These are phyloP conservation scores for Hormiphora californensis DNA, from an alignment of 37 sponge, comb jelly and placozoan species.

Conservation along the genomic window DNA sequence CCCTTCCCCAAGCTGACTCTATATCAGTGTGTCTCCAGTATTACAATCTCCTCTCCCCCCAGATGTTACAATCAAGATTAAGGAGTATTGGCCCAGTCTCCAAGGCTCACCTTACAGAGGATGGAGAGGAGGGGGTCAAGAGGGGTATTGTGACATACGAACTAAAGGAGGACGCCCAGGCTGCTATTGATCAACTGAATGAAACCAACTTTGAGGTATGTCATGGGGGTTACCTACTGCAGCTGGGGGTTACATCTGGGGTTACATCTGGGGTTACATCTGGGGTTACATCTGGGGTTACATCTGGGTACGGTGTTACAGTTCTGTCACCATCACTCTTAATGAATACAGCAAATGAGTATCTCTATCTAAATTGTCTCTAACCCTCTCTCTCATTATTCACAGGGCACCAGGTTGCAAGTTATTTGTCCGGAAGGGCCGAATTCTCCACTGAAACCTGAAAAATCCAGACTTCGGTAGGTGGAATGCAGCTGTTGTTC, in stretches of 20 bases:
- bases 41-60: background rate
- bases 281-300: no score
- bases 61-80: background rate
- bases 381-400: no score
- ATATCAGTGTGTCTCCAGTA: background rate
- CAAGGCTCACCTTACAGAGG: slow-evolving; percentile 17
- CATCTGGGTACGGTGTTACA: no score
- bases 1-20: background rate
- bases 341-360: no score
- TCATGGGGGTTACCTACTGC: no score
- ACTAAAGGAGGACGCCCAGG: slow-evolving; percentile 41
- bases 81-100: background rate
- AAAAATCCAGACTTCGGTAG: slow-evolving; percentile 4
- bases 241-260: no score
- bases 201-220: slow-evolving; percentile 27
- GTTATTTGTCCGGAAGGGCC: slow-evolving; percentile 49
- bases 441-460: slow-evolving; percentile 25
- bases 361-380: no score
- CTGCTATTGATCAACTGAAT: background rate
- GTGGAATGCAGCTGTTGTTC: background rate
- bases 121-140: slow-evolving; percentile 28
- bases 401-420: slow-evolving; percentile 6
- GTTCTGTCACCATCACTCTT: no score
- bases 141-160: slow-evolving; percentile 49
- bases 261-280: no score